Evolutionary conservation across 64 coral and sea anemone species (phyloP), one percentile per base, ranked within the genome.

Genomic region (Astreopora myriophthalma): DNA sequence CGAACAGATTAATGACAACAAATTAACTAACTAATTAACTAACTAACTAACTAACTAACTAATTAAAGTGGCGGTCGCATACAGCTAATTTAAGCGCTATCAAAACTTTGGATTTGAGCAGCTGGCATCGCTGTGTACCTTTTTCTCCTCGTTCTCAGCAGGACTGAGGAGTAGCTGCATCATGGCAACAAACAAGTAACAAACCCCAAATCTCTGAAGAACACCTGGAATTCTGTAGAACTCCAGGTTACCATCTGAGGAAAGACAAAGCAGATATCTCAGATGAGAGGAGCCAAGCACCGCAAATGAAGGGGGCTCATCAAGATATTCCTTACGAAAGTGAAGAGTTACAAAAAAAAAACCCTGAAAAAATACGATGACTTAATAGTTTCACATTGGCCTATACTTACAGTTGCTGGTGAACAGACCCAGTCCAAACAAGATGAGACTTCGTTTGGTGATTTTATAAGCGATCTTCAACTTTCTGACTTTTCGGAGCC

Each of bases 391-490:
- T 19, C 17, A 55, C 3, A 1, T 55, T 55, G 13, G 8, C 25
- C 24, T 14, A 10, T 40, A 94, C 92, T 84, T 75, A 98, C 96
- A 98, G 84, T 99, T 99, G 69, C 94, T 99, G 19, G 94, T 93
- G 42, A 99, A 95, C 31, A 99, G 46, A 1, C 97, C 97, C 16
- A 99, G 69, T 26, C 69, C 93, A 57, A 99, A 93, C n/a, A 99
- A 77, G 49, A 99, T 99, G 37, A 99, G 20, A 19, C 92, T 95
- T 26, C 97, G 79, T 69, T 94, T 91, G 14, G 96, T 23, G 48
- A 99, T 94, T 76, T 99, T 99, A 16, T 36, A 19, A 6, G 89
- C 68, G 31, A 99, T 89, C 25, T 73, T 92, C 8, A 20, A 49
- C 48, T 92, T 92, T 22, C 79, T 87, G 0, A 90, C 61, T 73